Percentiles rank a stretch among this genome's conserved stretches.
phyloP scores from a whole-genome alignment of 2,113 vertebrate species.

The Catagonus wagneri region DNA sequence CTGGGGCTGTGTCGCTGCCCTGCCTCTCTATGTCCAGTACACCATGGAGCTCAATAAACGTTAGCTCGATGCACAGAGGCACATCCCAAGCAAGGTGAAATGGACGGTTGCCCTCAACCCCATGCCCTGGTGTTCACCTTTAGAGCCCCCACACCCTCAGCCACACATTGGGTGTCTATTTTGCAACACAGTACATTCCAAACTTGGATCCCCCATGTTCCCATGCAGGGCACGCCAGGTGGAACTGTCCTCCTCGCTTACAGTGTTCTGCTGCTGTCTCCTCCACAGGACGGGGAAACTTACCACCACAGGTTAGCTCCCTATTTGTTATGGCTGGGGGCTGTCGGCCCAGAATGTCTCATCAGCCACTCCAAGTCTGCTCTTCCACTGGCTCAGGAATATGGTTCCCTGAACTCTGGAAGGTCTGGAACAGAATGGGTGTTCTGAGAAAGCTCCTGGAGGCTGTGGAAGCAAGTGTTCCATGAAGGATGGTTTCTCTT shows the following conservation, averaged over 20 bases:
- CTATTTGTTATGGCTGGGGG: background rate
- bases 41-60: background rate
- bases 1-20: background rate
- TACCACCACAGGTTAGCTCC: background rate
- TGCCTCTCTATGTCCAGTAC: background rate
- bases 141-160: background rate
- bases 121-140: background rate
- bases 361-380: background rate
- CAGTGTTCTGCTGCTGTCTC: background rate
- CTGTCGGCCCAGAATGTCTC: background rate
- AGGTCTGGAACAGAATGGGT: background rate
- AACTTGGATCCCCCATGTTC: background rate
- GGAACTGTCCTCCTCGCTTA: background rate
- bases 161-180: background rate
- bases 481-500: slow-evolving; percentile 39
- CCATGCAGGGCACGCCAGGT: background rate
- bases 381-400: background rate
- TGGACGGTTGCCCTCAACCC: background rate
- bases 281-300: background rate
- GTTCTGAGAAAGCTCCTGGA: background rate
- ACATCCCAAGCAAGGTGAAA: background rate
- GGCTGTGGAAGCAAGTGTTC: background rate
- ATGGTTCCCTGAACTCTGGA: background rate
- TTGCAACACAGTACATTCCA: background rate
- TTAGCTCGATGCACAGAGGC: background rate